These are phyloP conservation scores for Cochlearius cochlearius DNA, from an alignment of 2,113 vertebrate species.

Conservation along the genomic window DNA sequence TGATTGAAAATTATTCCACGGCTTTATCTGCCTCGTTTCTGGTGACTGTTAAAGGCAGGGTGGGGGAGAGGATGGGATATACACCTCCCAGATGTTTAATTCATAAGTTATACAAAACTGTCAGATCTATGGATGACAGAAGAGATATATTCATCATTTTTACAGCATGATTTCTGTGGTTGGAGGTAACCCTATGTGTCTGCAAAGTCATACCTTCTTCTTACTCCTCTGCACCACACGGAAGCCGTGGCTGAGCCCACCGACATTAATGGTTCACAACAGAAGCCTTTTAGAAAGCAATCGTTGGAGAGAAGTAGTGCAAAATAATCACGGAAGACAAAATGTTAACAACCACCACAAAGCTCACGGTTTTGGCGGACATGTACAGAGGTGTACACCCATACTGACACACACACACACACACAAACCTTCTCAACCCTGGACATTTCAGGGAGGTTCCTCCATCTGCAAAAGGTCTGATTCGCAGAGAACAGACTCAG, in stretches of 20 bases:
- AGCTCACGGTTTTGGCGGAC: not conserved
- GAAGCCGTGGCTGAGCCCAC: not conserved
- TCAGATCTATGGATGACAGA: slow-evolving; percentile 44
- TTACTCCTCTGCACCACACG: not conserved
- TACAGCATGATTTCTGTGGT: slow-evolving; percentile 31
- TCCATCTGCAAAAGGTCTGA: not conserved
- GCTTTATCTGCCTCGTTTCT: not conserved
- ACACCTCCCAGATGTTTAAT: slow-evolving; percentile 52
- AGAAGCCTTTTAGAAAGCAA: not conserved
- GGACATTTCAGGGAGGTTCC: not conserved
- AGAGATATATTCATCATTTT: slow-evolving; percentile 47
- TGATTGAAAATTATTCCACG: not conserved
- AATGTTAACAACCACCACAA: not conserved
- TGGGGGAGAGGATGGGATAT: not conserved
- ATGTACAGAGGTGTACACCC: not conserved
- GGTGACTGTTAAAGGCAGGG: not conserved
- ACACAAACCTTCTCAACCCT: not conserved
- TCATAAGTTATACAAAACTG: slow-evolving; percentile 46
- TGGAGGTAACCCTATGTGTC: slow-evolving; percentile 17
- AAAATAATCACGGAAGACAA: not conserved
- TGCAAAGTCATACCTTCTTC: slow-evolving; percentile 38
- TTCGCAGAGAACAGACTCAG: not conserved
- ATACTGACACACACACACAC: not conserved
- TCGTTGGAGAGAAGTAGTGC: not conserved
- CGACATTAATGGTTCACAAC: not conserved